Evolutionary conservation across 2,888 invertebrate genomes (phyloP), one percentile per base, ranked within the genome.

Genomic region (Drosophila trichaetosa): DNA sequence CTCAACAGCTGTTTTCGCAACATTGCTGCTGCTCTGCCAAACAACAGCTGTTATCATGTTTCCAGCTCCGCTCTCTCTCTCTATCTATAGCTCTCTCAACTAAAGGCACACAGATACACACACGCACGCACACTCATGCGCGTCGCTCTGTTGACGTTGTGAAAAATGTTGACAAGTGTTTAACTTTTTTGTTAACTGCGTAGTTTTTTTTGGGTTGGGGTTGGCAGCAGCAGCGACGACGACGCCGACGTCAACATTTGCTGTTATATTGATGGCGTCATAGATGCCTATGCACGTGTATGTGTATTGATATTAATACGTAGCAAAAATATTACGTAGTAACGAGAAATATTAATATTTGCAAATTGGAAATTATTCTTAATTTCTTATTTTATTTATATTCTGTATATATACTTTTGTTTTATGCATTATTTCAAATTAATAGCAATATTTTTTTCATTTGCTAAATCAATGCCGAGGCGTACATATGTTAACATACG

Each of bases 1-100:
- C 63, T 76, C 74, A 91, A 89, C 91, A 91, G 91, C 91, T 91
- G 91, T 90, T 90, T 83, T 74, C 65, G 86, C 88, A 86, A 90
- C 90, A 88, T 87, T 90, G 89, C 87, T 89, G 71, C 72, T 81
- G 81, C 58, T 31, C 46, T 38, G 65, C 31, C 58, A 68, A 46
- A 70, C 76, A 79, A 80, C 83, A 83, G 87, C 84, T 83, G 83
- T 83, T 82, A 82, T 80, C 63, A 49, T 70, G 73, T 69, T 81
- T 76, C 36, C 58, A 63, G 66, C 51, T 42, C 53, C 57, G 57
- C 36, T 54, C 57, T 31, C 48, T 34, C 40, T 54, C 57, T 24
- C 42, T 34, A 38, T 18, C 59, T 36, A 10, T 27, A 24, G 48
- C 71, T 78, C 73, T 54, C 46, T 48, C 66, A 61, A 21, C 36